Base-by-base conservation (phyloP, 2,888 invertebrate genomes). In the Achlya flavicornis region DNA sequence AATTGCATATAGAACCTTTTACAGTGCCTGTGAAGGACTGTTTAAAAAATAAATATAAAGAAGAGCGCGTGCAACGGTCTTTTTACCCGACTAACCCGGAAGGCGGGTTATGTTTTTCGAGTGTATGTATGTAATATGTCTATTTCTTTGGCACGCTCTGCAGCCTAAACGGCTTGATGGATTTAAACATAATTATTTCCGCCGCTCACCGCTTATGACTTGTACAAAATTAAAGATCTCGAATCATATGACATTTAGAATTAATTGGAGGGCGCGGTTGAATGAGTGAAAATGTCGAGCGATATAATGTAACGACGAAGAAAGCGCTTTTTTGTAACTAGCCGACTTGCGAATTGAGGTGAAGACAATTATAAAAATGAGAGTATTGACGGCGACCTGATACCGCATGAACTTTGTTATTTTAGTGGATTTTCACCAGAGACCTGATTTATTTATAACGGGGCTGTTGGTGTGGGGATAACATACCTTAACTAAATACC, bases 221-320 rank as follows among this genome's bases (percentile, higher is more conserved):
- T 75, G 69, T 19, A 67, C 72, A 65, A 67, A 61, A 62, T 60
- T 65, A 73, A 79, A 74, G 76, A 74, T 75, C 79, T 77, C 85
- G 85, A 85, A 83, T 84, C 83, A 76, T 87, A 85, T 89, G 88
- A 91, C 91, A 92, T 91, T 92, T 92, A 88, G 89, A 89, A 89
- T 87, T 88, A 90, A 90, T 90, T 87, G 84, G 77, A 79, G 81
- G 89, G 88, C 85, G 85, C 84, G 85, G 83, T 75, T 72, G 72
- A 71, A 76, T 79, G 80, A 81, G 85, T 80, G 87, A 83, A 87
- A 88, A 89, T 88, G 83, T 84, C 84, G 83, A 74, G 78, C 79
- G 79, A 74, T 77, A 64, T 80, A 82, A 82, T 80, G 80, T 77
- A 73, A 67, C 70, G 75, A 74, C 72, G 79, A 87, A 85, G 88